These are phyloP conservation scores for Nicator chloris DNA, from an alignment of 2,113 vertebrate genomes.

Conservation along the genomic window DNA sequence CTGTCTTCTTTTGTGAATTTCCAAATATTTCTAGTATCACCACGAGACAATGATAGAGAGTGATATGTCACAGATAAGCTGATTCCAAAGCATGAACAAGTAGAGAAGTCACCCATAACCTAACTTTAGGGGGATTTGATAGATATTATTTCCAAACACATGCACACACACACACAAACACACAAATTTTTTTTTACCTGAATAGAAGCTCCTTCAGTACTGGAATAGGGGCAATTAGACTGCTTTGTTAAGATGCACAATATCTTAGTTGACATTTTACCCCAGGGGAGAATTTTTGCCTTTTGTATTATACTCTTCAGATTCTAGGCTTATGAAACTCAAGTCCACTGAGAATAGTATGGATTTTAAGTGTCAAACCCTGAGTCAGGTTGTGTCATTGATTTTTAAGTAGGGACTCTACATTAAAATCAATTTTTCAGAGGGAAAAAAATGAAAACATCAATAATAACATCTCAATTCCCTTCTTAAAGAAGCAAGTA, in stretches of 20 bases:
- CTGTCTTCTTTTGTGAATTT: background rate
- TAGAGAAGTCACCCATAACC: background rate
- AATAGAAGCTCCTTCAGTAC: background rate
- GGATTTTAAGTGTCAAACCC: conserved; percentile 18
- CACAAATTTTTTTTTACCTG: background rate
- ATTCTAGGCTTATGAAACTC: background rate
- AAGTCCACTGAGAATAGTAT: background rate
- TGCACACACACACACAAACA: background rate
- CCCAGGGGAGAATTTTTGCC: background rate
- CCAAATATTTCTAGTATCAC: background rate
- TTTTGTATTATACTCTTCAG: background rate
- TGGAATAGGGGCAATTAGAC: background rate
- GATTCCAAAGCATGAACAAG: background rate
- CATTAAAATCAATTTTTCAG: conserved; percentile 37
- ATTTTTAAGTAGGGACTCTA: conserved; percentile 34
- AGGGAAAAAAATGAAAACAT: conserved; percentile 11
- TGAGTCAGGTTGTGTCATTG: conserved; percentile 5
- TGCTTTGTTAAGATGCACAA: background rate
- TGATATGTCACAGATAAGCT: background rate
- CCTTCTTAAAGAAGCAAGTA: background rate
- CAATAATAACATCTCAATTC: conserved; percentile 13
- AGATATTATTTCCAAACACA: background rate
- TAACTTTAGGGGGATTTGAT: background rate
- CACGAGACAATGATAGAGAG: background rate
- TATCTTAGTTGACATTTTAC: background rate